Evolutionary conservation across 2,113 vertebrate genomes (phyloP).

Genomic region (Cygnus buccinator): DNA sequence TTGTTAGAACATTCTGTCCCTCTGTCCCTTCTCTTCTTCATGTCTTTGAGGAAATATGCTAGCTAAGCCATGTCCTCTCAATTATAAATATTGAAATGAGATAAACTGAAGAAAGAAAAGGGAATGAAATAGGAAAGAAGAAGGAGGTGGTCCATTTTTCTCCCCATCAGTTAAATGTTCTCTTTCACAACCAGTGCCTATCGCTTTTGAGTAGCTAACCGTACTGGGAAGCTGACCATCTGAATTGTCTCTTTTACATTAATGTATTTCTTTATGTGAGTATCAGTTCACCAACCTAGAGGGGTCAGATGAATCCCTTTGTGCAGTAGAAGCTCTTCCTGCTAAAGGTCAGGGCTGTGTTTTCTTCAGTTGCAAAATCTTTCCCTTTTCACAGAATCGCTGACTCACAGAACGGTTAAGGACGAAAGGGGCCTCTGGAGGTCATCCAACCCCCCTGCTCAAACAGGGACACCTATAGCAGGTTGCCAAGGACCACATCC

Average conservation of each 20-base stretch:
- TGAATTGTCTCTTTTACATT: not conserved
- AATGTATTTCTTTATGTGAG: not conserved
- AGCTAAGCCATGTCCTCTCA: not conserved
- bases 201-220: not conserved
- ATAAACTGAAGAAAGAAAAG: not conserved
- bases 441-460: not conserved
- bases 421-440: not conserved
- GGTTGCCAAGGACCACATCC: not conserved
- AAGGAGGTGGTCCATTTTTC: not conserved
- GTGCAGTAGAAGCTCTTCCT: not conserved
- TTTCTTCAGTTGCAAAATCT: not conserved
- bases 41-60: not conserved
- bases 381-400: not conserved
- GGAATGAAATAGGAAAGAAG: rapidly evolving
- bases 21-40: not conserved
- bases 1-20: not conserved
- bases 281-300: not conserved
- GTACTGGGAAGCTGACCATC: not conserved
- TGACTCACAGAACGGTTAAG: not conserved
- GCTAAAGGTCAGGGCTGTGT: not conserved
- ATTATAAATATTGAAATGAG: not conserved
- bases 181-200: not conserved
- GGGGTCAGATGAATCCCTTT: not conserved
- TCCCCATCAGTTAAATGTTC: not conserved
- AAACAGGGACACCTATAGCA: not conserved